Evolutionary conservation across 2,888 invertebrate species (phyloP).

Genomic region (Gandaritis pyraliata): DNA sequence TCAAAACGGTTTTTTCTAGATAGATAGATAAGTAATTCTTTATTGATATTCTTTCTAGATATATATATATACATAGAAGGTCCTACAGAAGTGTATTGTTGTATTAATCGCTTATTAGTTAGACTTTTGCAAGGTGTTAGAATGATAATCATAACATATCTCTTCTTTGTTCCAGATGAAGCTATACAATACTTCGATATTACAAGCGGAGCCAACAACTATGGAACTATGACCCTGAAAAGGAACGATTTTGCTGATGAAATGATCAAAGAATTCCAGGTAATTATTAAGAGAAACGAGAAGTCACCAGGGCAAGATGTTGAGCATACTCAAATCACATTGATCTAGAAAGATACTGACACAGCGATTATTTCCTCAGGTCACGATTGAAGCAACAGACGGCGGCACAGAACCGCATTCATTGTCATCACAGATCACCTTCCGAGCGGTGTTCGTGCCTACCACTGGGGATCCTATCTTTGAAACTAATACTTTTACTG

Average conservation of each 20-base stretch:
- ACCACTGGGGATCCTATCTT: constrained; percentile 77
- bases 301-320: too few species aligned
- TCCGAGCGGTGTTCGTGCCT: constrained; percentile 75
- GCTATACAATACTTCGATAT: constrained; percentile 67
- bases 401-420: constrained; percentile 70
- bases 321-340: neutral
- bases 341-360: neutral
- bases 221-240: constrained; percentile 60
- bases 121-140: too few species aligned
- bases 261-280: constrained; percentile 63
- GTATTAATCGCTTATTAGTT: too few species aligned
- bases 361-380: constrained; percentile 51
- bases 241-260: constrained; percentile 57
- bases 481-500: constrained; percentile 45
- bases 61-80: too few species aligned
- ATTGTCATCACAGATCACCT: constrained; percentile 49
- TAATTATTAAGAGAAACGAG: constrained; percentile 33
- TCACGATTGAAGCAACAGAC: constrained; percentile 78
- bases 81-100: too few species aligned
- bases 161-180: constrained; percentile 49
- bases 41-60: too few species aligned
- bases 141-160: neutral
- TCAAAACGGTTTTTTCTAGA: too few species aligned
- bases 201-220: constrained; percentile 60
- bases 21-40: neutral